Base-by-base conservation (phyloP, 1,140 invertebrate species). In the Drosophila cardini region DNA sequence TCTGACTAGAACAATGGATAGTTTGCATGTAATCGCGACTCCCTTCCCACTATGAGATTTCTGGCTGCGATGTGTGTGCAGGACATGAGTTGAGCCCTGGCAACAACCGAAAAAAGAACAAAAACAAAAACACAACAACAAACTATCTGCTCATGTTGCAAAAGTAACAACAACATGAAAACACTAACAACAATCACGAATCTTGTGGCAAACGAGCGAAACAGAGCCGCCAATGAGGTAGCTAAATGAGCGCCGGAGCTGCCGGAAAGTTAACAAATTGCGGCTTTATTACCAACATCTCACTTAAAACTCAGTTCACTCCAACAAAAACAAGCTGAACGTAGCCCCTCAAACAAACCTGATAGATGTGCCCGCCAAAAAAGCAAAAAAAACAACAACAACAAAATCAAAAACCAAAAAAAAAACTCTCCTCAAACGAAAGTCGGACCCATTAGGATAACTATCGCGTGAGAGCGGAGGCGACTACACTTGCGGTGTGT, bases 211-310 rank as follows among this genome's bases (percentile, higher is more conserved):
- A 81, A 80, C 75, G 72, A 79, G 80, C 62, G 69, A 80, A 26
- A 81, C 82, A 89, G 72, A 80, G 83, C 84, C 84, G 83, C 84
- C 83, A 89, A 87, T 89, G 83, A 87, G 84, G 84, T 89, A 89
- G 84, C 84, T 89, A 89, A 89, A 89, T 89, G 84, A 89, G 80
- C 56, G 64, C 43, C 43, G 43, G 26, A 58, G 62, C 50, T 58
- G 69, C 69, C 53, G 45, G 80, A 80, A 80, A 89, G 77, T 89
- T 89, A 89, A 89, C 84, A 89, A 89, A 89, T 89, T 89, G 84
- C 85, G 74, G 63, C 85, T 90, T 89, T 89, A 89, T 89, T 89
- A 80, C 84, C 84, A 90, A 89, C 84, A 84, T 89, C 84, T 89
- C 84, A 89, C 84, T 89, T 89, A 89, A 89, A 84, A 58, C 61